These are phyloP conservation scores for Aldrovandia affinis DNA, from an alignment of 2,797 vertebrate genomes.

Conservation along the genomic window DNA sequence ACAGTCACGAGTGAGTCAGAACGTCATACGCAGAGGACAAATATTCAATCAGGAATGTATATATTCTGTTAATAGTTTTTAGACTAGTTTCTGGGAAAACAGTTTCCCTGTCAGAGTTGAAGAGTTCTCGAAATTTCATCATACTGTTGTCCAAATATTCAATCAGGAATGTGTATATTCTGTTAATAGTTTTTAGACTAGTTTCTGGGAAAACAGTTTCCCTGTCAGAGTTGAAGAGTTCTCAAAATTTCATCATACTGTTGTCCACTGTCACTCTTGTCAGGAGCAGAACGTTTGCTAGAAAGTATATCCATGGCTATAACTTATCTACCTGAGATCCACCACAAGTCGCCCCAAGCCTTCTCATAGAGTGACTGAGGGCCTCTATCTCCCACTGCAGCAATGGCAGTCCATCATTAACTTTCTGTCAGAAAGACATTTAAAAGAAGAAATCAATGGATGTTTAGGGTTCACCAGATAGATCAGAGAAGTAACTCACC, in stretches of 20 bases:
- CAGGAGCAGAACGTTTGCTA: background rate
- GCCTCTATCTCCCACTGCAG: background rate
- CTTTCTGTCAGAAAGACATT: background rate
- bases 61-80: too few relatives aligned
- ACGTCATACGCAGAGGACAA: background rate
- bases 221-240: background rate
- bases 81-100: background rate
- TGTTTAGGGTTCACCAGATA: background rate
- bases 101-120: background rate
- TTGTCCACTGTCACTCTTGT: background rate
- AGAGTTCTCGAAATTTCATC: background rate
- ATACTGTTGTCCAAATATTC: background rate
- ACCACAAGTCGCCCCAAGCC: background rate
- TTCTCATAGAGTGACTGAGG: background rate
- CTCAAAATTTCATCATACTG: background rate
- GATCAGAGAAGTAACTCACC: conserved; percentile 11
- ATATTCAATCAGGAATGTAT: conserved; percentile 2
- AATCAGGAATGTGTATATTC: background rate
- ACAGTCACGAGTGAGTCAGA: background rate
- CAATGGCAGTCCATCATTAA: conserved; percentile 4
- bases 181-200: background rate
- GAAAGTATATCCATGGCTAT: background rate
- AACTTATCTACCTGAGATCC: conserved; percentile 7
- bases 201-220: background rate
- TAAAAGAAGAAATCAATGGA: background rate